Percentiles rank a stretch among this genome's conserved stretches.
Conservation (phyloP, 2,113 vertebrate genomes). For the Callospermophilus lateralis region DNA sequence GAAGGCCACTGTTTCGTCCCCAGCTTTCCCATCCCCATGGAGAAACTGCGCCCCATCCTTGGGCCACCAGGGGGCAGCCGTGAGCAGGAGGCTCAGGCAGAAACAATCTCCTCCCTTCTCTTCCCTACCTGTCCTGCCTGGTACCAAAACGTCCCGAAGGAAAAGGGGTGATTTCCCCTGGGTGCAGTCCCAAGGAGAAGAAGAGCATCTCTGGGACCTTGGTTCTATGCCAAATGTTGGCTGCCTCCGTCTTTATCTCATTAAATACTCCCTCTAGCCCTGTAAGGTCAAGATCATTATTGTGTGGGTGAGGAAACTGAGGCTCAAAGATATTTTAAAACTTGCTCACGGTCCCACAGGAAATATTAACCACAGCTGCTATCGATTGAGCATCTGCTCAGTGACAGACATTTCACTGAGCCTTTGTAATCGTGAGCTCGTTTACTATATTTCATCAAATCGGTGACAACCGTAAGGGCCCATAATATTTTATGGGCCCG, state of each 20-base stretch:
- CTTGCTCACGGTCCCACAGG: neutral
- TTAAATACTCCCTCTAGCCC: neutral
- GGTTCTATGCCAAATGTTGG: neutral
- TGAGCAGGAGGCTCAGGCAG: neutral
- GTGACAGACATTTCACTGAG: neutral
- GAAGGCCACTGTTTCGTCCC: neutral
- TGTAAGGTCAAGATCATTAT: neutral
- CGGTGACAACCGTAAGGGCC: neutral
- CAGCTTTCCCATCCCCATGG: neutral
- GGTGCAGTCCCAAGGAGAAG: too few species aligned
- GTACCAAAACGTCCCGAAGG: neutral
- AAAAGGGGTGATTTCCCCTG: neutral
- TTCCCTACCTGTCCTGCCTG: too few species aligned
- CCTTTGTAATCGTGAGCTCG: neutral
- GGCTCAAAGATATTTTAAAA: conserved; percentile 26
- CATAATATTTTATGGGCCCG: neutral
- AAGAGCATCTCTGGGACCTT: neutral
- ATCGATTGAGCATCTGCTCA: neutral
- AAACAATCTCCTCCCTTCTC: neutral
- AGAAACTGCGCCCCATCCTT: neutral
- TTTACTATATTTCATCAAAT: neutral
- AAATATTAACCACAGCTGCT: neutral
- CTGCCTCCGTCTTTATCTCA: neutral
- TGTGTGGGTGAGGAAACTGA: neutral
- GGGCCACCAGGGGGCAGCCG: neutral